Evolutionary conservation across 1,140 invertebrate genomes (phyloP), one percentile per base, ranked within the genome.

Genomic region (Samia ricini): DNA sequence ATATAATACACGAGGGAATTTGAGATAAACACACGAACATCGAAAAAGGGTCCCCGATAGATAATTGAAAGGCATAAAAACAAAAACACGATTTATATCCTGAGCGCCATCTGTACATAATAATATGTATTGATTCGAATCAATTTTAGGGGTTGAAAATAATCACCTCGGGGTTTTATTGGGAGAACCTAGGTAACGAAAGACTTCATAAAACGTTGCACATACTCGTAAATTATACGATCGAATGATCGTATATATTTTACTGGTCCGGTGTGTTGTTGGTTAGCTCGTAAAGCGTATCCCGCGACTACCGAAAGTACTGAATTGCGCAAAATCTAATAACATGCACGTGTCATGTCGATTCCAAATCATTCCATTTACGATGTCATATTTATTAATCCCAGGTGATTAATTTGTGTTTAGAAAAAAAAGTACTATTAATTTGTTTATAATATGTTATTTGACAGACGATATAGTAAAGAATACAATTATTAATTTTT

Each of bases 141-240:
- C 73, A 72, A 75, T 72, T 71, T 68, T 36, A 42, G 63, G 55
- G 33, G 56, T 23, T 59, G 42, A 63, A 63, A 74, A 77, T 73
- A 71, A 77, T 76, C 67, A 68, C 61, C 68, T 24, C n/a, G n/a
- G n/a, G 56, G 33, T 64, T 71, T 76, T 72, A 78, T 68, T 68
- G 69, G 65, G 33, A 42, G 33, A 56, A 61, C 52, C 51, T 61
- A 61, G 67, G 66, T 72, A 70, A 68, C 69, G 71, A 72, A 57
- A 57, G 29, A 57, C 56, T 76, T 75, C 72, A 76, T 74, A 76
- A 76, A 72, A 62, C 33, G 70, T 61, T 20, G 64, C 63, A n/a
- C n/a, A n/a, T n/a, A n/a, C n/a, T n/a, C 50, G 72, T 74, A 72
- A 74, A 76, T 76, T 72, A 62, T 67, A 68, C 63, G 66, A 68